phyloP scores from a whole-genome alignment of 2,113 vertebrate species.

The Pica pica region DNA sequence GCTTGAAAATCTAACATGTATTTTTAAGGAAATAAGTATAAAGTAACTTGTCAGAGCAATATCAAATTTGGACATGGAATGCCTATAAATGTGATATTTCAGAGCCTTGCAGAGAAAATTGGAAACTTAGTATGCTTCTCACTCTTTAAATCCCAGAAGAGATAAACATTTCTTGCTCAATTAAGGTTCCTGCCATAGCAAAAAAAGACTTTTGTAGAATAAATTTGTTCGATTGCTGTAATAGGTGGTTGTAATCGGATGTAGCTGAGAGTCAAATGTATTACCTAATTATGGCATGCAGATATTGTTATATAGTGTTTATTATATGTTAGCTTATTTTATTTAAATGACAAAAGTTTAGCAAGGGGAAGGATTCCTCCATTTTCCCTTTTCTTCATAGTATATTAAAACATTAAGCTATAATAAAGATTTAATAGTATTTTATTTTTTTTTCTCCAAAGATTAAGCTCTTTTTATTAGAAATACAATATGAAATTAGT shows the following conservation, averaged over 20 bases:
- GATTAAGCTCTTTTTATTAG: neutral
- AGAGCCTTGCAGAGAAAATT: neutral
- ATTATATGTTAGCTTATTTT: neutral
- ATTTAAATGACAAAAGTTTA: neutral
- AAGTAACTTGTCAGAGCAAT: neutral
- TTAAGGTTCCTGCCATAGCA: conserved; percentile 19
- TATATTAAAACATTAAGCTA: neutral
- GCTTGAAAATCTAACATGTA: neutral
- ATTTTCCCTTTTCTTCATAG: neutral
- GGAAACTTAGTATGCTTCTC: conserved; percentile 12
- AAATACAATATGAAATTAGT: neutral
- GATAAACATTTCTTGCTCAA: conserved; percentile 50
- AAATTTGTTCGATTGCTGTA: neutral
- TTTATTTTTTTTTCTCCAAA: neutral
- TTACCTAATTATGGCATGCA: neutral
- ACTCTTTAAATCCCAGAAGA: conserved; percentile 45
- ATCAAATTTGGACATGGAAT: neutral
- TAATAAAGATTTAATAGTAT: neutral
- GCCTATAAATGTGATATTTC: neutral
- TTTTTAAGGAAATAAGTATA: neutral
- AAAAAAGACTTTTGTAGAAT: neutral
- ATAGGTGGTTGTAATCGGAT: neutral
- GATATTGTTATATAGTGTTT: neutral
- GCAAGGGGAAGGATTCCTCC: neutral
- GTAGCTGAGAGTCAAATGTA: neutral